Evolutionary conservation across 1,140 invertebrate genomes (phyloP), one percentile per base, ranked within the genome.

Genomic region (Meloidogyne chitwoodi): DNA sequence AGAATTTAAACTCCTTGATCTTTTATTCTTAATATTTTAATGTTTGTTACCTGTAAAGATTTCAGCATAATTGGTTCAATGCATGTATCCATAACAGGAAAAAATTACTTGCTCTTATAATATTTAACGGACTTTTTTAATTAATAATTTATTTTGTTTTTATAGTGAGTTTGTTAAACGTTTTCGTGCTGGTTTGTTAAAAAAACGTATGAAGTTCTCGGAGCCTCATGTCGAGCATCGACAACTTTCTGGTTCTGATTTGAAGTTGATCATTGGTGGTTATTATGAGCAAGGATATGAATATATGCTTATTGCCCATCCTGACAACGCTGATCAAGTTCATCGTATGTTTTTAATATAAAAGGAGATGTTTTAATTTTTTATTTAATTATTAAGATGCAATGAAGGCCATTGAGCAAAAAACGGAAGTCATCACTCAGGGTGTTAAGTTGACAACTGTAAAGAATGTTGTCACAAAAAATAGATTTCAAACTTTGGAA

Each of bases 361-460:
- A 31, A 38, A 67, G 19, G 4, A 24, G 0, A 24, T 16, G 27
- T 44, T 34, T 14, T 34, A 16, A 4, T 44, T 12, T 31, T 8
- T 8, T 29, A n/a, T 41, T 6, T 22, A 48, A 10, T 70, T 44
- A n/a, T n/a, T n/a, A 19, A 70, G 68, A 26, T n/a, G 19, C 34
- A 14, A 70, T 70, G 44, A 70, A 70, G 29, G 29, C 19, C 6
- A 56, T 44, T 19, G 68, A 70, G 10, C 68, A 70, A 44, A 44
- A 70, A 2, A 70, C 68, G 1, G 68, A 70, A 16, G 29, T 70
- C 10, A 34, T 70, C 19, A 70, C 68, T n/a, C 68, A 70, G 14
- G 31, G 44, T 8, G 19, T 70, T 6, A 70, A 26, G 16, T 29
- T 70, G 1, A 27, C 44, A 8, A 19, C 61, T 10, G 19, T 70